Evolutionary conservation across 2,888 invertebrate genomes (phyloP), one percentile per base, ranked within the genome.

Genomic region (Nebria salina): DNA sequence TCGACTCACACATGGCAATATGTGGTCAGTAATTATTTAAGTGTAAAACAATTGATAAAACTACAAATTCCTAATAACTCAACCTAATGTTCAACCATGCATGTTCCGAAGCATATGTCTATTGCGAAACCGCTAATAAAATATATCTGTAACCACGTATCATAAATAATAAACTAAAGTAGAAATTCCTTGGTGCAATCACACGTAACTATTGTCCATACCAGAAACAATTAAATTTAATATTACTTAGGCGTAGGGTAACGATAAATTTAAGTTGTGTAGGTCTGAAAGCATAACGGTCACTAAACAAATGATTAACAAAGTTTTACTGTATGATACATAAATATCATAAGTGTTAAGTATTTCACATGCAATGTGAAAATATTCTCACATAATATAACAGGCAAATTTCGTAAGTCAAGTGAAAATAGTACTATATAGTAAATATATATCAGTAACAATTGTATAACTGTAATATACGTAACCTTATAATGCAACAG

Each of bases 401-500:
- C 8, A 11, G 54, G 3, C 54, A 54, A 54, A 54, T 54, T 54
- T 54, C 54, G 8, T 8, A 54, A 54, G 54, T 54, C 8, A 54
- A 54, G 7, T 54, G 54, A 54, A 54, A 54, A 54, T 54, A 7
- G 54, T 54, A 54, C 54, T 54, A 54, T 7, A 54, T 54, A 54
- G 6, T 3, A 13, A 20, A 20, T 20, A 20, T 20, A 54, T 54
- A 54, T 11, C 54, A 54, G 54, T 54, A 54, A 54, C 54, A 54
- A 54, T 54, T 54, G 54, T 54, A 54, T 54, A 54, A 54, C 13
- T 11, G 54, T 54, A 54, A 34, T 34, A 34, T 54, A 54, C 7
- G 13, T 54, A 54, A 54, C 54, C 54, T 54, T 54, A 54, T 54
- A 54, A 70, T 76, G 76, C 68, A 76, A 76, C 76, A 66, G 76